A percentile compares a stretch with the other conserved stretches of the same genome.
Evolutionary conservation across 2,113 vertebrate genomes (phyloP).

Genomic region (Anseranas semipalmata): DNA sequence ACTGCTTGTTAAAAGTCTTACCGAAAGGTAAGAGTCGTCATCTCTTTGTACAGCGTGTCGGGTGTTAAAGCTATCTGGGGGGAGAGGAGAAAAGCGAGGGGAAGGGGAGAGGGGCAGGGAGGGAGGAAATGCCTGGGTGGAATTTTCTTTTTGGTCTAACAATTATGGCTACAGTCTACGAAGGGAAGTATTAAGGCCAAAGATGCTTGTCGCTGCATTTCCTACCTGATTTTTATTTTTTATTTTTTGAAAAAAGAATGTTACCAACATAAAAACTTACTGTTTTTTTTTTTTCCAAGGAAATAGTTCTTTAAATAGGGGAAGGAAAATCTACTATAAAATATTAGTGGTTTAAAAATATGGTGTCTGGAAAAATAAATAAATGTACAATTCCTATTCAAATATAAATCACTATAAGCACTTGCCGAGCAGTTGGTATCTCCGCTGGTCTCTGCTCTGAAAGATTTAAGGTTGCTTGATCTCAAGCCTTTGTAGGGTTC

Average conservation of each 20-base stretch:
- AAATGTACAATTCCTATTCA: conserved; percentile 65
- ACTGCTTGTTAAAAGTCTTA: background rate
- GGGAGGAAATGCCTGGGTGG: background rate
- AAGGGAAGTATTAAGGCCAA: conserved; percentile 56
- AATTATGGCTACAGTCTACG: background rate
- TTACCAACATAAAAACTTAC: conserved; percentile 38
- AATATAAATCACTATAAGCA: conserved; percentile 52
- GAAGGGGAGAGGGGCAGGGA: background rate
- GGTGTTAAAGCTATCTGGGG: conserved; percentile 29
- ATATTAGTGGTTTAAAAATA: conserved; percentile 69
- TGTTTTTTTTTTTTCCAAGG: background rate
- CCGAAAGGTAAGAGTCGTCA: background rate
- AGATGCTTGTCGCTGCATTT: conserved; percentile 47
- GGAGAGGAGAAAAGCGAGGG: background rate
- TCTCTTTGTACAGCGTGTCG: background rate
- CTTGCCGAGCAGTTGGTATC: conserved; percentile 30
- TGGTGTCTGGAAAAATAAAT: conserved; percentile 70
- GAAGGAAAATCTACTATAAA: conserved; percentile 60
- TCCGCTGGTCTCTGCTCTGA: conserved; percentile 7
- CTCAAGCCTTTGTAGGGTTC: conserved; percentile 7
- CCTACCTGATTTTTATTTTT: conserved; percentile 10
- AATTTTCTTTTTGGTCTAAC: conserved; percentile 18
- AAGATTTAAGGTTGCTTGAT: conserved; percentile 5
- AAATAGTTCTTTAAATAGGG: conserved; percentile 65
- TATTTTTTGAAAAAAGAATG: background rate